Conservation (phyloP, 30 jellyfish, hydroid and myxozoan genomes). For the Calvadosia cruxmelitensis region DNA sequence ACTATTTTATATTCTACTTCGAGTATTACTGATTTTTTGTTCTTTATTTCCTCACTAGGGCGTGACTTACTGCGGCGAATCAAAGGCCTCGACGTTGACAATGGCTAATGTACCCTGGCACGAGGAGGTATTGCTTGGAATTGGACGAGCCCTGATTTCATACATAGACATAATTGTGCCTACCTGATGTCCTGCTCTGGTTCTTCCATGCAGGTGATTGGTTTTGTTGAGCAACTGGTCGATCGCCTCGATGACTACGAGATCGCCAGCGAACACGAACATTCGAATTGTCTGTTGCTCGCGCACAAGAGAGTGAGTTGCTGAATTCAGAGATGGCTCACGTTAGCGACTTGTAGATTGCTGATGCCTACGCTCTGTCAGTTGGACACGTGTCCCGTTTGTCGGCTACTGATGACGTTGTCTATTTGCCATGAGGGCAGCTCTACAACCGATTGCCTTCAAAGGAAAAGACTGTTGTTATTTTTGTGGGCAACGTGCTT, state of each 20-base stretch:
- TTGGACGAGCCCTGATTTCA: too few relatives aligned
- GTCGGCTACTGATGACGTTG: too few relatives aligned
- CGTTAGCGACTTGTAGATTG: too few relatives aligned
- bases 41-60: slow-evolving; percentile 36
- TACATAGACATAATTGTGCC: too few relatives aligned
- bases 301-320: slow-evolving; percentile 81
- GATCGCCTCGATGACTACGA: slow-evolving; percentile 71
- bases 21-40: neutral
- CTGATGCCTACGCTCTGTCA: too few relatives aligned
- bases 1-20: too few relatives aligned
- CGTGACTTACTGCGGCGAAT: slow-evolving; percentile 95
- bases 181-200: too few relatives aligned
- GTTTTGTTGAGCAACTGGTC: slow-evolving; percentile 60
- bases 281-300: slow-evolving; percentile 84
- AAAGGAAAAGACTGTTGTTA: neutral
- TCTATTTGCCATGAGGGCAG: too few relatives aligned
- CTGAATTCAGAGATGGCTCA: too few relatives aligned
- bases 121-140: slow-evolving; percentile 48
- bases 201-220: slow-evolving; percentile 57
- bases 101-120: slow-evolving; percentile 97
- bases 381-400: too few relatives aligned
- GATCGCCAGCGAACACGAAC: slow-evolving; percentile 97
- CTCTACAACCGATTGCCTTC: neutral
- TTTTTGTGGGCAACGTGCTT: neutral
- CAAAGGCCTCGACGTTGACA: slow-evolving; percentile 86